Base-by-base conservation (phyloP, 2,888 invertebrate species). In the Xanthorhoe spadicearia region DNA sequence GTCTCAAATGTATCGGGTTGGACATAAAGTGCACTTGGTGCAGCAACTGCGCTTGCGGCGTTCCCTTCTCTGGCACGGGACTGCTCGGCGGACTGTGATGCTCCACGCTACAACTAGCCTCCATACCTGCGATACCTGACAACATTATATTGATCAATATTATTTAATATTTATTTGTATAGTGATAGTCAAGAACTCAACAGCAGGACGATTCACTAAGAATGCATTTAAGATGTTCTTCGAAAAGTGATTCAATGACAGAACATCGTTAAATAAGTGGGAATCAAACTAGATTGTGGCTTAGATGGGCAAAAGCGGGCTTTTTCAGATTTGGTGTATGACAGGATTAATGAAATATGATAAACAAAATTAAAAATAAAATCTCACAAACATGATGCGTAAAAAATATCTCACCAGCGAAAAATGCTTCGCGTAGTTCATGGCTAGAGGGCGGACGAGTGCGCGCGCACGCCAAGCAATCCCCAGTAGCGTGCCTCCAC, bases 381-480 rank as follows among this genome's bases (percentile, higher is more conserved):
- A 3, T 23, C 23, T 23, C 23, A 23, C 23, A 23, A 23, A 23
- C 4, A 23, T 23, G 23, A 23, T 23, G 4, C 1, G 23, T 23
- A 3, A 23, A 23, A 23, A 23, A 23, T 23, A 10, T 52, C 66
- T 68, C 7, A 92, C 93, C 92, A 66, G 92, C 87, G 74, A 93
- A 93, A 76, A 93, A 93, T 0, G 92, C 93, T 71, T 93, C 92
- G 1, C 93, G 83, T 56, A 93, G 75, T 71, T 93, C 91, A 56
- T 92, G 89, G 8, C 89, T 85, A 1, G 91, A 90, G 0, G 87
- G 90, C 59, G 93, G 92, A 1, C 90, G 74, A 0, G 90, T 87
- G 6, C 88, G 83, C 2, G 87, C 89, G 65, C 93, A 93, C 7
- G 88, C 89, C 61, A 93, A 68, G 51, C 93, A 93, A 48, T 88